These are phyloP conservation scores for Lepus townsendii DNA, from an alignment of 2,797 vertebrate genomes.

Conservation along the genomic window DNA sequence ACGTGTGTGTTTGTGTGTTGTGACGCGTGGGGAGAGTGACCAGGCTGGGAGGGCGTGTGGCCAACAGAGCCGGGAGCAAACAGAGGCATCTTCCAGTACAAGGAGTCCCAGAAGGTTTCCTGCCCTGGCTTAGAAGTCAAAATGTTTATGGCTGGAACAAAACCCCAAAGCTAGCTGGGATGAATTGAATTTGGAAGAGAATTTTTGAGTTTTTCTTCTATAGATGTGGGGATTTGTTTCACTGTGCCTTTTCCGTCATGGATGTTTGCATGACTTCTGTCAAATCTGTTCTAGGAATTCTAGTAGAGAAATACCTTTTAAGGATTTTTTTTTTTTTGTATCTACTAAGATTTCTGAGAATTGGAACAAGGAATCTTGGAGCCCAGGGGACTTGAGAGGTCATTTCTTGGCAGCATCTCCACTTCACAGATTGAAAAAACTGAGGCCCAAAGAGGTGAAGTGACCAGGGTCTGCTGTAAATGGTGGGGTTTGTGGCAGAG, in stretches of 20 bases:
- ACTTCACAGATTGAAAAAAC: conserved; percentile 6
- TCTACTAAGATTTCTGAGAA: neutral
- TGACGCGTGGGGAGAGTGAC: neutral
- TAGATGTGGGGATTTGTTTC: neutral
- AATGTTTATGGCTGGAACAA: neutral
- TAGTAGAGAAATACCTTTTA: neutral
- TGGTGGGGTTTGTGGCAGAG: neutral
- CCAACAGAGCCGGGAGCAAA: neutral
- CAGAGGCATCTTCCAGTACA: neutral
- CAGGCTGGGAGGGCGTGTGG: neutral
- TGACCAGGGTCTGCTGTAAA: neutral
- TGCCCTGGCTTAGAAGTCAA: conserved; percentile 11
- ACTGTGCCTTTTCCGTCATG: neutral
- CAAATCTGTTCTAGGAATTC: conserved; percentile 3
- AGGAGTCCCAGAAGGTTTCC: neutral
- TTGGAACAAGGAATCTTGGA: neutral
- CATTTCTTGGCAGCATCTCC: too few species aligned
- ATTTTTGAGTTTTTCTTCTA: neutral
- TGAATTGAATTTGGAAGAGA: neutral
- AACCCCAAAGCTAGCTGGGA: neutral
- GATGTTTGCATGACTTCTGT: neutral
- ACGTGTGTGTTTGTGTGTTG: neutral
- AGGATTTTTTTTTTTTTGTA: neutral
- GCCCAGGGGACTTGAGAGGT: neutral
- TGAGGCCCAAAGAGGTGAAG: neutral